Conservation (phyloP, 35 echinoderm and acorn worm genomes). For the Amphiura filiformis region DNA sequence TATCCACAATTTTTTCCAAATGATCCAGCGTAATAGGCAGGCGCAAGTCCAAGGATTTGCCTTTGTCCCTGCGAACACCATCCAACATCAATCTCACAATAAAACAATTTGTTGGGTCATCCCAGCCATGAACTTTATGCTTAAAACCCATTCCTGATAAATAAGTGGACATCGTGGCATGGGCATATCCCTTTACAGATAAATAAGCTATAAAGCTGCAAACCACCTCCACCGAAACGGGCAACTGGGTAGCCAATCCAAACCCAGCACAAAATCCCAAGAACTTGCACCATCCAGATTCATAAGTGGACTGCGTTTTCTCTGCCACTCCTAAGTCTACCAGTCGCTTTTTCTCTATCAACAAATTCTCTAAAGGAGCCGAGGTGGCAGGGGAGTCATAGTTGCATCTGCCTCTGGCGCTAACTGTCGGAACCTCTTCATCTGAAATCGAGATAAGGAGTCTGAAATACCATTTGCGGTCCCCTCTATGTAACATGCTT, state of each 20-base stretch:
- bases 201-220: not conserved
- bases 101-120: slow-evolving; percentile 16
- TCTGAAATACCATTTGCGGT: not conserved
- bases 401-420: not conserved
- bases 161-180: slow-evolving; percentile 18
- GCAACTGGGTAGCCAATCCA: not conserved
- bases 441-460: slow-evolving; percentile 17
- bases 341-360: not conserved
- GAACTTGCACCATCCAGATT: not conserved
- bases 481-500: slow-evolving; percentile 3
- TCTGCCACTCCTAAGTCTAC: not conserved
- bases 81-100: slow-evolving; percentile 7
- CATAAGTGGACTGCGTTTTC: not conserved
- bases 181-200: not conserved
- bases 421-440: not conserved
- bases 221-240: not conserved
- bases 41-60: not conserved
- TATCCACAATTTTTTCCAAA: not conserved
- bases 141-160: slow-evolving; percentile 14
- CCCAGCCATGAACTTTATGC: not conserved
- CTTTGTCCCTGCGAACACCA: not conserved
- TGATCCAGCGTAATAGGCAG: not conserved
- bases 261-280: not conserved
- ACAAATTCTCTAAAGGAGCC: not conserved
- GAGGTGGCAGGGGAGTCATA: not conserved